Evolutionary conservation across 2,888 invertebrate species (phyloP), one percentile per base, ranked within the genome.

Genomic region (Sclerodermus sp.): DNA sequence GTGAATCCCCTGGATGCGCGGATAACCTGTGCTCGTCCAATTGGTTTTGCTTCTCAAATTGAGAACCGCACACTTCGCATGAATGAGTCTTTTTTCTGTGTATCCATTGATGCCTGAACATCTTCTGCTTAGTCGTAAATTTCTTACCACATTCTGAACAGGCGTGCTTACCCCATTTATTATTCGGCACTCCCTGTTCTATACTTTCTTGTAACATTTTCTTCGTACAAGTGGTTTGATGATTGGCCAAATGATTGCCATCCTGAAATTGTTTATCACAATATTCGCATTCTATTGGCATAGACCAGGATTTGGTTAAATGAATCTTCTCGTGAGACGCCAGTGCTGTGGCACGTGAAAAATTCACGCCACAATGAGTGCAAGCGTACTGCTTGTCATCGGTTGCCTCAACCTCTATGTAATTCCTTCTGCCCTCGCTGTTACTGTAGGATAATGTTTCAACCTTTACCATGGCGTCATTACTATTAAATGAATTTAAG

Each of bases 241-340:
- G 81, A 15, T 70, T 76, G 1, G 77, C 69, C n/a, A 80, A 62
- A 38, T 78, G 75, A 50, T 72, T 70, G 0, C 69, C 68, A 52
- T 81, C 80, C 23, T 78, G 76, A 57, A 81, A 81, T 47, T 77
- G 77, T 48, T 80, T 79, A 50, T 81, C 81, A 56, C 82, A 82
- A 44, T 77, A 80, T 18, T 79, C 79, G 56, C 82, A 82, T 43
- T 77, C 79, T 14, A 76, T 72, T 9, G 75, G 74, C 54, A 71
- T 71, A 5, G 55, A 60, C 68, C 71, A 73, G 18, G 57, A 59
- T 38, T 58, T 62, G 0, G 55, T 53, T 0, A 46, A 13, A 44
- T 72, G 73, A 40, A 61, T 66, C 31, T 75, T 74, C 23, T 75
- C 70, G 52, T 82, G 81, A 2, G 78, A 76, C 1, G 71, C 67